phyloP scores from a whole-genome alignment of 23 tunicate genomes.

The Ascidia mentula region DNA sequence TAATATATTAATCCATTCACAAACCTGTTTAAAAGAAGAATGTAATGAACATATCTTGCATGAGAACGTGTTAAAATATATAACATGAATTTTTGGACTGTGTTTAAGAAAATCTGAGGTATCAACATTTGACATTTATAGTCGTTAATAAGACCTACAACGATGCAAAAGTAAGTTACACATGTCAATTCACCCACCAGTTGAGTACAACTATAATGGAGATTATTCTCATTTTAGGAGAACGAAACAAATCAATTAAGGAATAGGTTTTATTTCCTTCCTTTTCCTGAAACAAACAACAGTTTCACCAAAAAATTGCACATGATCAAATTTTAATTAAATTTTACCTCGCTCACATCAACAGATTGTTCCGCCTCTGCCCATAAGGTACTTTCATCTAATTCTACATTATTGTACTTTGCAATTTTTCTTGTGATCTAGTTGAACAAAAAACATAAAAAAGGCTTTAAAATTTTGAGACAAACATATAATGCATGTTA shows the following conservation, averaged over 20 bases:
- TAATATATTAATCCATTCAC: constrained; percentile 63
- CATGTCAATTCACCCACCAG: too few species aligned
- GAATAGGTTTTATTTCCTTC: constrained; percentile 30
- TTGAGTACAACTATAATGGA: constrained; percentile 45
- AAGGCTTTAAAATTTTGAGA: neutral
- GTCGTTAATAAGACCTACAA: too few species aligned
- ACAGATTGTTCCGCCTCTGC: constrained; percentile 50
- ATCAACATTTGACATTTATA: too few species aligned
- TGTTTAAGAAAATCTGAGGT: too few species aligned
- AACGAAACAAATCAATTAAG: constrained; percentile 36
- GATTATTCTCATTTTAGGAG: constrained; percentile 40
- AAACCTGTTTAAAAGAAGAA: too few species aligned
- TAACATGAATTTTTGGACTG: too few species aligned
- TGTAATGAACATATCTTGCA: too few species aligned
- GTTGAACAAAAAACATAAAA: neutral
- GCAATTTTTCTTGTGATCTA: constrained; percentile 63
- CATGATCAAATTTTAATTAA: neutral
- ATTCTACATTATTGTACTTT: constrained; percentile 42
- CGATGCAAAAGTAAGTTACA: too few species aligned
- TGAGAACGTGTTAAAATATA: too few species aligned
- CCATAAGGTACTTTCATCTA: constrained; percentile 61
- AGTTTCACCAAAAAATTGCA: neutral
- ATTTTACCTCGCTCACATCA: constrained; percentile 13
- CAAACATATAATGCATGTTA: too few species aligned
- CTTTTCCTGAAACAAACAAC: neutral